phyloP scores from a whole-genome alignment of 2,888 invertebrate genomes.

The Drosophila nigricruria region DNA sequence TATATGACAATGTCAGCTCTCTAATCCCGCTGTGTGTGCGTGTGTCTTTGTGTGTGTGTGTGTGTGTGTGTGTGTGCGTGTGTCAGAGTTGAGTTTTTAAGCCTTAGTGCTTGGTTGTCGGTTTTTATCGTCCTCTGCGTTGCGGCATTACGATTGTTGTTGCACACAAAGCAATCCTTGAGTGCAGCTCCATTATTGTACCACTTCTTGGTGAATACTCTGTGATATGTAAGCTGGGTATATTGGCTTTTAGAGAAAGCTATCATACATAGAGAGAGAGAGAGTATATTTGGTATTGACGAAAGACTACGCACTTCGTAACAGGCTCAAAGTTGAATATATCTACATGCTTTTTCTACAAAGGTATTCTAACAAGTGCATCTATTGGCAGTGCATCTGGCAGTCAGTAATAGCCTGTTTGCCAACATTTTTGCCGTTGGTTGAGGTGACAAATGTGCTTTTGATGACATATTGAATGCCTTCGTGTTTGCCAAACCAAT shows the following conservation, averaged over 20 bases:
- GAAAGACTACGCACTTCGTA: no score
- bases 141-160: slow-evolving; percentile 42
- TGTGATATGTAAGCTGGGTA: neutral
- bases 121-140: slow-evolving; percentile 36
- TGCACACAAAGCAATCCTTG: slow-evolving; percentile 46
- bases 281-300: no score
- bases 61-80: slow-evolving; percentile 1
- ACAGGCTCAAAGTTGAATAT: no score
- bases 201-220: slow-evolving; percentile 28
- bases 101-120: slow-evolving; percentile 42
- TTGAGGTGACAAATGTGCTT: slow-evolving; percentile 66
- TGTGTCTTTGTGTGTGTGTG: slow-evolving; percentile 9
- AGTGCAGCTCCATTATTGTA: slow-evolving; percentile 46
- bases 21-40: slow-evolving; percentile 28
- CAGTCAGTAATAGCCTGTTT: neutral
- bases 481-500: slow-evolving; percentile 2
- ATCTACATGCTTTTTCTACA: no score
- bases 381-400: neutral
- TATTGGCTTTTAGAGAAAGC: neutral
- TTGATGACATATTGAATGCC: slow-evolving; percentile 70
- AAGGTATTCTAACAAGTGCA: no score
- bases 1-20: slow-evolving; percentile 18
- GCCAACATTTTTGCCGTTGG: slow-evolving; percentile 1
- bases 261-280: no score
- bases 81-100: slow-evolving; percentile 49